Evolutionary conservation across 2,888 invertebrate genomes (phyloP).

Genomic region (Patella caerulea): DNA sequence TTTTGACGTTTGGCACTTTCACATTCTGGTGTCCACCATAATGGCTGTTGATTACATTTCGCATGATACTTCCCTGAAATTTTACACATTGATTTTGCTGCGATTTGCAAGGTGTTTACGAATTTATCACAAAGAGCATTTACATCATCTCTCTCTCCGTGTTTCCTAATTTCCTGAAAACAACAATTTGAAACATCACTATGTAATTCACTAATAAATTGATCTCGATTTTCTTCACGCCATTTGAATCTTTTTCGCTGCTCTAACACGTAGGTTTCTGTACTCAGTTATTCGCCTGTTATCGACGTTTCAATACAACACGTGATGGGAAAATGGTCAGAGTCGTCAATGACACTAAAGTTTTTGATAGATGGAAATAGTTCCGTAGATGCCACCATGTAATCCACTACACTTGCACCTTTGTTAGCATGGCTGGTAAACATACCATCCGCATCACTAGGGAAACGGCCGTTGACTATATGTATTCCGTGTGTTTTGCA

Average conservation of each 20-base stretch:
- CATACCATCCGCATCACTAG: not conserved
- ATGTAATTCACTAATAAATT: not conserved
- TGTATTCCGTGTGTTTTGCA: not conserved
- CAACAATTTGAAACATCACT: not conserved
- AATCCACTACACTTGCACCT: not conserved
- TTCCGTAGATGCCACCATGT: not conserved
- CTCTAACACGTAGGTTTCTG: not conserved
- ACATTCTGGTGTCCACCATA: not conserved
- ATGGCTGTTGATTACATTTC: not conserved
- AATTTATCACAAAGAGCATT: not conserved
- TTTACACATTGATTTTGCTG: not conserved
- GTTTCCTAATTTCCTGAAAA: not conserved
- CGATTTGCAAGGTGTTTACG: not conserved
- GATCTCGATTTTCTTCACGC: not conserved
- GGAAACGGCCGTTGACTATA: conserved; percentile 2
- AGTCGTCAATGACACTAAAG: not conserved
- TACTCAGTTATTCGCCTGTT: not conserved
- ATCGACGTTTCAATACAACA: not conserved
- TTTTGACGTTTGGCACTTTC: not conserved
- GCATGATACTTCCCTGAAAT: not conserved
- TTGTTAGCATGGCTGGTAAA: not conserved
- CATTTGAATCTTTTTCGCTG: not conserved
- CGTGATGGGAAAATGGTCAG: not conserved
- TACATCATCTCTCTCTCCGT: not conserved
- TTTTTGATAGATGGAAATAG: not conserved